Evolutionary conservation across 2,797 vertebrate species (phyloP), one percentile per base, ranked within the genome.

Genomic region (Tauraco hartlaubi): DNA sequence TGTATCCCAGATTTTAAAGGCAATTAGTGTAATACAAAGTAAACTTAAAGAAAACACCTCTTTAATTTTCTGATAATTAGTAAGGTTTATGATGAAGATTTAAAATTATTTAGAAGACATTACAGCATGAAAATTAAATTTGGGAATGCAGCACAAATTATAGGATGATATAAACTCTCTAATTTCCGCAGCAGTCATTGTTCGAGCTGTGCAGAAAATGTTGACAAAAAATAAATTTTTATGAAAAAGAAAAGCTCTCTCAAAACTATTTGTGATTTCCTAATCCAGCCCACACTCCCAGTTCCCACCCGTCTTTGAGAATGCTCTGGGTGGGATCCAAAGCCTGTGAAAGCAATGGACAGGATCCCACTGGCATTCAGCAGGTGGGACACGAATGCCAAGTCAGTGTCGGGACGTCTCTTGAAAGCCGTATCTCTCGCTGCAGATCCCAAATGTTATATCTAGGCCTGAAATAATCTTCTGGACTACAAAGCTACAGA

Each of bases 321-420:
- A 72, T 79, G 51, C 73, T 63, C 92, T 96, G 95, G 95, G 91
- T 76, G 18, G 64, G 67, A 94, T 96, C 95, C 96, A 96, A 97
- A 76, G 85, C 52, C 92, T 92, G 22, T 96, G 88, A 97, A 97
- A 94, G 94, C 85, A 76, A 93, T 96, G 96, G 96, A 94, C 63
- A 82, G 77, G 93, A 84, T 92, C 95, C 92, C 92, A 92, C 67
- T 93, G 92, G 80, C 95, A 95, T 94, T 94, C 91, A 88, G 94
- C 85, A 92, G 91, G 92, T 94, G 76, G 90, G 88, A 92, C 79
- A 37, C 2, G 7, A 88, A 75, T 93, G 95, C 94, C 95, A 97
- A 92, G 71, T 68, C 83, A 69, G 63, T 54, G 88, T 84, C 1
- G 0, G 67, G 91, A 67, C 92, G 83, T 22, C 85, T 86, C 82